A percentile compares a stretch with the other conserved stretches of the same genome.
Conservation (phyloP, 2,113 vertebrate genomes). For the Plecturocebus donacophilus region DNA sequence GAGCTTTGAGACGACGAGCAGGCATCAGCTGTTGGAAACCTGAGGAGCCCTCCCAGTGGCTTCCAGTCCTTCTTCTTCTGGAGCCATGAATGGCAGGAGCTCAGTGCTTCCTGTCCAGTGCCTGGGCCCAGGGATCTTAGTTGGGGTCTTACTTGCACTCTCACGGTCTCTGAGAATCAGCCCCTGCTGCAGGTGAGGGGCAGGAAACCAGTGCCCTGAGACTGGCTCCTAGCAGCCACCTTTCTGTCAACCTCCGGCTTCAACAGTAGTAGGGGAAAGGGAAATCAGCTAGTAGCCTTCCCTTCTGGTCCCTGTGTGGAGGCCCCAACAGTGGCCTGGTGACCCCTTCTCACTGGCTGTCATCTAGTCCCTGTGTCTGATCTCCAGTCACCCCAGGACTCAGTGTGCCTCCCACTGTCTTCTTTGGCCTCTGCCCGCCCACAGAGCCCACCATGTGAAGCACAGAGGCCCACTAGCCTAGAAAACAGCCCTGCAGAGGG, state of each 20-base stretch:
- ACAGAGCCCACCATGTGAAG: neutral
- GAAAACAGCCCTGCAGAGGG: neutral
- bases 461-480: neutral
- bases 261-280: conserved; percentile 9
- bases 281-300: conserved; percentile 10
- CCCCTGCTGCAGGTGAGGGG: neutral
- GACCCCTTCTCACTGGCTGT: neutral
- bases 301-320: conserved; percentile 24
- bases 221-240: neutral
- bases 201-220: neutral
- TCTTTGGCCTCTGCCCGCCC: conserved; percentile 8
- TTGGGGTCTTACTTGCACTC: neutral
- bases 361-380: neutral
- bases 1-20: conserved; percentile 51
- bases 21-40: conserved; percentile 31
- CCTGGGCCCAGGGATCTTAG: neutral
- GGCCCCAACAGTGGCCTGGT: neutral
- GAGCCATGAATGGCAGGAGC: neutral
- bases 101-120: neutral
- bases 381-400: neutral
- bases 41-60: conserved; percentile 16
- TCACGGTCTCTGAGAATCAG: neutral
- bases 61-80: conserved; percentile 8
- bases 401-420: neutral
- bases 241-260: neutral